Evolutionary conservation across 2,888 invertebrate genomes (phyloP).

Genomic region (Eupithecia centaureata): DNA sequence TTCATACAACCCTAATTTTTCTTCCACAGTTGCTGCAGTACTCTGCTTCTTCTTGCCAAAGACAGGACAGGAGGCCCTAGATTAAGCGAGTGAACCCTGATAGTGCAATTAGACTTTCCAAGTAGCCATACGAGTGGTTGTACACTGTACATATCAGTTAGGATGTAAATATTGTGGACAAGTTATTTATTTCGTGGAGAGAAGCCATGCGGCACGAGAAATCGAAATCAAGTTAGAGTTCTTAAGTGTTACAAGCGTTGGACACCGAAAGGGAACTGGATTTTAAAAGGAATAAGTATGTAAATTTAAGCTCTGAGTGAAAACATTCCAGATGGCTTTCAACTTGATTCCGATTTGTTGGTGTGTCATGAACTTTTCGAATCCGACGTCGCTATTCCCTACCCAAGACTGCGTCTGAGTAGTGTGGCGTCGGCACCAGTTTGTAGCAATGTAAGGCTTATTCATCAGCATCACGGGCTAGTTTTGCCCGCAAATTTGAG

Average conservation of each 20-base stretch:
- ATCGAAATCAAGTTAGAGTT: slow-evolving; percentile 1
- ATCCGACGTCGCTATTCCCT: slow-evolving; percentile 16
- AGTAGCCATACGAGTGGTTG: slow-evolving; percentile 51
- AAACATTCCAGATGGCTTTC: not conserved
- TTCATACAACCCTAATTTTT: not conserved
- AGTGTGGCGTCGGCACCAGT: slow-evolving; percentile 25
- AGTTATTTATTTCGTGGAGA: slow-evolving; percentile 63
- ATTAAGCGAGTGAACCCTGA: slow-evolving; percentile 69
- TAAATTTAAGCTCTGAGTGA: not conserved
- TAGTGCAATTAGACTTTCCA: slow-evolving; percentile 72
- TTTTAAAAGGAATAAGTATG: not conserved
- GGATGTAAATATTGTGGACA: slow-evolving; percentile 78
- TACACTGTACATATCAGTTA: slow-evolving; percentile 69
- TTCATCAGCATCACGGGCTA: slow-evolving; percentile 9
- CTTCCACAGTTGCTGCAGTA: slow-evolving; percentile 86
- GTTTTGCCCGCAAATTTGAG: not conserved
- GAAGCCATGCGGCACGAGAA: slow-evolving; percentile 26
- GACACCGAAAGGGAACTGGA: not conserved
- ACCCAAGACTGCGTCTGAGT: slow-evolving; percentile 6
- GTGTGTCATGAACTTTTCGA: slow-evolving; percentile 14
- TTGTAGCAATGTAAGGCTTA: slow-evolving; percentile 21
- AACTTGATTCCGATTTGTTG: slow-evolving; percentile 18
- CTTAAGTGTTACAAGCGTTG: not conserved
- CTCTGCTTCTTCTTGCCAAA: slow-evolving; percentile 90
- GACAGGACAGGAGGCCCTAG: slow-evolving; percentile 89